Evolutionary conservation across 2,888 invertebrate species (phyloP), one percentile per base, ranked within the genome.

Genomic region (Prenolepis imparis): DNA sequence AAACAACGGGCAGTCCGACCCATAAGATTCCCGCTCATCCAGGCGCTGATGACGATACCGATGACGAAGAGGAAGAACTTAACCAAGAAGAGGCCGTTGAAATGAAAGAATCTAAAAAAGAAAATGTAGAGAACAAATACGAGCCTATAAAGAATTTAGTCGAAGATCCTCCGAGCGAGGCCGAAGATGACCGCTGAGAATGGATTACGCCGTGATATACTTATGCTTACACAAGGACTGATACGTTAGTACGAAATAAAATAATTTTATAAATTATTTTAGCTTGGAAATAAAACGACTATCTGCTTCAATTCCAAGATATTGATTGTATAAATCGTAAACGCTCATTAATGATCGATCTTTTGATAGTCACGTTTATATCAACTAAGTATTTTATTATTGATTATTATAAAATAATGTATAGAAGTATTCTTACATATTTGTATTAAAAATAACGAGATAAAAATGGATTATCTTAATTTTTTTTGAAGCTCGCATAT

Each of bases 21-120:
- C 95, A 95, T 84, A 96, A 96, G 90, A 96, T 96, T 75, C 96
- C 97, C 0, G 95, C 96, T 63, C 97, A 97, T 95, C 97, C 97
- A 64, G 97, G 97, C 61, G 96, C 96, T 89, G 96, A 95, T 84
- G 95, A 96, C 44, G 96, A 96, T 85, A 95, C 96, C 1, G 96
- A 97, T 91, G 96, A 96, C 8, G 52, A 67, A 9, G 64, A 72
- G 15, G 78, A 82, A 52, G 52, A 8, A 44, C 61, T 67, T 15
- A 48, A 24, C 0, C 67, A 75, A 18, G 77, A 85, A 24, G 59
- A 68, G n/a, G n/a, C n/a, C 9, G 77, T 57, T 36, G 80, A 81
- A 52, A 55, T 12, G 4, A 70, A 75, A 74, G 67, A 80, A n/a
- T 52, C 44, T 2, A 85, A 83, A 55, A 36, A 77, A 24, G 86